phyloP scores from a whole-genome alignment of 2,113 vertebrate genomes.

The Podarcis muralis region DNA sequence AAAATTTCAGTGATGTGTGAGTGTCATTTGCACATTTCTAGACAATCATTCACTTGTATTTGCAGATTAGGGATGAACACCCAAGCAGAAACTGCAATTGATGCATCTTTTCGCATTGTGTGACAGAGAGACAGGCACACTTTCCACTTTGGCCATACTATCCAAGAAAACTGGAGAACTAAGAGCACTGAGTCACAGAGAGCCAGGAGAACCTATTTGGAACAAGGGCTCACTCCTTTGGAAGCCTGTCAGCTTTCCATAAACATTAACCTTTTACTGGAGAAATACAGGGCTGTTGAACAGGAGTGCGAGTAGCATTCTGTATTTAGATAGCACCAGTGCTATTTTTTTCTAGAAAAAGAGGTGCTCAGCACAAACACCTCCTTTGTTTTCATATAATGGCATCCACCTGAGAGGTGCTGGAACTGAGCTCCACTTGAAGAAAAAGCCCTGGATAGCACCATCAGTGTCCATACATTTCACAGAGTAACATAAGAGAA shows the following conservation, averaged over 20 bases:
- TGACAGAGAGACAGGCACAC: background rate
- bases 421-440: no score
- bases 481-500: background rate
- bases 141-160: background rate
- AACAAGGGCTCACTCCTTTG: background rate
- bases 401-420: no score
- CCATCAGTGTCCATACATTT: background rate
- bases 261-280: background rate
- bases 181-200: background rate
- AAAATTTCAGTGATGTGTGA: background rate
- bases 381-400: no score
- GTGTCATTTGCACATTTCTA: background rate
- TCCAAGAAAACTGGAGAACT: background rate
- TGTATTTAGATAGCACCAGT: background rate
- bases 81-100: background rate
- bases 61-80: background rate
- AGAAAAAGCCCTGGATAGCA: no score
- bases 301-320: background rate
- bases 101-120: background rate
- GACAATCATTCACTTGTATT: background rate
- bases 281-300: background rate
- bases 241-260: background rate
- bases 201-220: background rate
- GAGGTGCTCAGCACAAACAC: no score
- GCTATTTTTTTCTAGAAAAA: no score